Conservation (phyloP, 2,113 vertebrate genomes). For the Mellivora capensis region DNA sequence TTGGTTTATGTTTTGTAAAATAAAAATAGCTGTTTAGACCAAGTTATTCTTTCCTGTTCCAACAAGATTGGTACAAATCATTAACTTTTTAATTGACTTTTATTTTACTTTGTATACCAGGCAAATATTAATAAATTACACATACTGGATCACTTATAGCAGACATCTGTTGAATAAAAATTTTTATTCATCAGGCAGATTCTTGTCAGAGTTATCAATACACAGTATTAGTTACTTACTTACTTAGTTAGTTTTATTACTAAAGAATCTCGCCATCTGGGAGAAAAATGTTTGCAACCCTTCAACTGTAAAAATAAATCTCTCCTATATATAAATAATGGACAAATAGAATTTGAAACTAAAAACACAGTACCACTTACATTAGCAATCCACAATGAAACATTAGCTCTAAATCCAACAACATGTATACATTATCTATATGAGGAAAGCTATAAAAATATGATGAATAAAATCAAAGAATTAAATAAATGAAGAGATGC, state of each 20-base stretch:
- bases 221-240: too few species aligned
- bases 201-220: not conserved
- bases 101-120: not conserved
- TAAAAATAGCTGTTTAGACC: not conserved
- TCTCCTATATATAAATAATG: not conserved
- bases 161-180: not conserved
- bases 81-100: conserved; percentile 9
- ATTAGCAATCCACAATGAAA: not conserved
- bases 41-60: not conserved
- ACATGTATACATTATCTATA: not conserved
- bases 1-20: not conserved
- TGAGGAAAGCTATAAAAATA: not conserved
- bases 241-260: not conserved
- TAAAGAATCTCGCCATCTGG: not conserved
- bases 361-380: not conserved
- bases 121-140: not conserved
- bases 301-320: not conserved
- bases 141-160: not conserved
- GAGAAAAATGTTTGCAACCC: not conserved
- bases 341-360: not conserved
- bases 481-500: not conserved
- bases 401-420: not conserved
- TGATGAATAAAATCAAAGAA: not conserved
- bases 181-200: not conserved
- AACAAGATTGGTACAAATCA: not conserved